Evolutionary conservation across 2,797 vertebrate species (phyloP), one percentile per base, ranked within the genome.

Genomic region (Chiloscyllium punctatum): DNA sequence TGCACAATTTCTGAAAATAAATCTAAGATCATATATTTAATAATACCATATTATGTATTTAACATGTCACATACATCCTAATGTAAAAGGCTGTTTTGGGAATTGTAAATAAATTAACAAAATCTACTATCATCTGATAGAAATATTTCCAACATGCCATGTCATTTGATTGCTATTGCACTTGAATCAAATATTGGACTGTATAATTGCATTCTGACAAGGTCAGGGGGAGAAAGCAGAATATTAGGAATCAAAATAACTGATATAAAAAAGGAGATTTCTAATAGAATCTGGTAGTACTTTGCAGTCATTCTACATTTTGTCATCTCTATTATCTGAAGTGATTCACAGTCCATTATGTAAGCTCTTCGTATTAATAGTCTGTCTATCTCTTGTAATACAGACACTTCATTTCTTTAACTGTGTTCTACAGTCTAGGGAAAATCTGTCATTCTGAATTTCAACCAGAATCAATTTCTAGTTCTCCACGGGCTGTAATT

Each of bases 331-430:
- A 98, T 98, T 98, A 98, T 98, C 98, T 98, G 98, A 97, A 97
- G 98, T 98, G 98, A 98, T 98, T 98, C 98, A 98, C 98, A 98
- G 98, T 98, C 98, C 97, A 98, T 98, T 98, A 98, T 98, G 97
- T 98, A 97, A 97, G 97, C 97, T 97, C 94, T 97, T 97, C 96
- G 96, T 98, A 98, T 98, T 98, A 98, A 98, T 98, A 98, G 98
- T 98, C 98, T 98, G 98, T 98, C 98, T 98, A 98, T 98, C 98
- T 98, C 97, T 97, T 98, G 98, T 98, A 98, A 98, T 98, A 99
- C 98, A 98, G 98, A 98, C 98, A 98, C 97, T 98, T 98, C 98
- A 98, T 98, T 97, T 97, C 97, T 97, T 97, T 97, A 98, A 98
- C 97, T 97, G 97, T 98, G 97, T 74, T 53, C 71, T 74, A 95